A percentile compares a stretch with the other conserved stretches of the same genome.
These are phyloP conservation scores for Bufo bufo DNA, from an alignment of 2,113 vertebrate genomes.

Conservation along the genomic window DNA sequence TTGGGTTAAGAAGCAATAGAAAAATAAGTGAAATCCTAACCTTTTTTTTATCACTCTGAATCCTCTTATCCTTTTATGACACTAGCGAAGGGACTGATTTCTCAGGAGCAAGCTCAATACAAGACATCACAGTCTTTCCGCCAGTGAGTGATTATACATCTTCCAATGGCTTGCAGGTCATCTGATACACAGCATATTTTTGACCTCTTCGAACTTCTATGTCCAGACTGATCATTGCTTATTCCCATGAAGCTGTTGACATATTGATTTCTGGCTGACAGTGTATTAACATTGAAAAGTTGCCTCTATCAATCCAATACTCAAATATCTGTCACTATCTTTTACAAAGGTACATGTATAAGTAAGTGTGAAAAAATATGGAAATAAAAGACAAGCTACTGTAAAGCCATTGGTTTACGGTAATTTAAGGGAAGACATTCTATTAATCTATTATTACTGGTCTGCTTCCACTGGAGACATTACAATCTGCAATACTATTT, in stretches of 20 bases:
- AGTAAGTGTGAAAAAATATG: not conserved
- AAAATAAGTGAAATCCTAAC: not conserved
- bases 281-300: conserved; percentile 46
- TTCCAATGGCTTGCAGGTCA: conserved; percentile 48
- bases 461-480: not conserved
- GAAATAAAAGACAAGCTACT: not conserved
- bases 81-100: conserved; percentile 24
- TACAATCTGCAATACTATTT: not conserved
- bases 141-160: conserved; percentile 55
- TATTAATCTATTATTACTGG: not conserved
- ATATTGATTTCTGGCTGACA: conserved; percentile 57
- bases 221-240: conserved; percentile 52
- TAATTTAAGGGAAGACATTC: not conserved
- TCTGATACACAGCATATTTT: conserved; percentile 56
- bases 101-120: conserved; percentile 26
- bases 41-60: not conserved
- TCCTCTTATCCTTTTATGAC: conserved; percentile 6
- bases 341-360: not conserved
- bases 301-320: not conserved
- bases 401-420: not conserved
- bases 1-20: too few species aligned
- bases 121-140: conserved; percentile 46
- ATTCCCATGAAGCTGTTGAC: conserved; percentile 50
- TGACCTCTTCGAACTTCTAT: conserved; percentile 46
- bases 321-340: not conserved